Percentiles rank a stretch among this genome's conserved stretches.
Evolutionary conservation across 2,888 invertebrate genomes (phyloP).

Genomic region (Arctia plantaginis): DNA sequence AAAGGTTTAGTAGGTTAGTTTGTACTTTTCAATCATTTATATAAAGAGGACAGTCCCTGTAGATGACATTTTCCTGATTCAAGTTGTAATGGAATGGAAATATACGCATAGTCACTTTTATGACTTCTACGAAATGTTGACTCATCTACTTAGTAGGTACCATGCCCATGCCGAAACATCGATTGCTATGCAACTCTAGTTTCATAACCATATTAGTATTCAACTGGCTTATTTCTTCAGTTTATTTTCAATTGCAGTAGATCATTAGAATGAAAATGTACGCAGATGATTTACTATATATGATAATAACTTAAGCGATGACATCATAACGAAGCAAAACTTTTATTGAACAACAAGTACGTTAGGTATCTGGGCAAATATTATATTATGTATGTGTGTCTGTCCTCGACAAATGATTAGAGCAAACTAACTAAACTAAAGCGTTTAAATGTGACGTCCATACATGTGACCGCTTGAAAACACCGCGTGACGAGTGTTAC

Average conservation of each 20-base stretch:
- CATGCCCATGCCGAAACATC: slow-evolving; percentile 14
- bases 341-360: background rate
- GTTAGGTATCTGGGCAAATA: background rate
- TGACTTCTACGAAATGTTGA: slow-evolving; percentile 53
- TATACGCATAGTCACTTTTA: slow-evolving; percentile 22
- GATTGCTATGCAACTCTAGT: slow-evolving; percentile 43
- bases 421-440: background rate
- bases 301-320: background rate
- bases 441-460: background rate
- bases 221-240: slow-evolving; percentile 22
- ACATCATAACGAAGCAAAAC: background rate
- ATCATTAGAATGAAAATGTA: slow-evolving; percentile 7
- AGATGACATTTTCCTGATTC: slow-evolving; percentile 49
- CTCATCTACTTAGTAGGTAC: slow-evolving; percentile 36
- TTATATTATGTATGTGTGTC: background rate
- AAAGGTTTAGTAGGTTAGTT: background rate
- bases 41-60: background rate
- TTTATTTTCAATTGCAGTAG: slow-evolving; percentile 22
- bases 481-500: slow-evolving; percentile 2
- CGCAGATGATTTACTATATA: background rate
- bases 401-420: background rate
- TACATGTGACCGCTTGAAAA: background rate
- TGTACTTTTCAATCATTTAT: background rate
- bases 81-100: slow-evolving; percentile 27
- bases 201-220: slow-evolving; percentile 42